A percentile compares a stretch with the other conserved stretches of the same genome.
phyloP scores from a whole-genome alignment of 2,797 vertebrate species.

The Xenopus petersii region DNA sequence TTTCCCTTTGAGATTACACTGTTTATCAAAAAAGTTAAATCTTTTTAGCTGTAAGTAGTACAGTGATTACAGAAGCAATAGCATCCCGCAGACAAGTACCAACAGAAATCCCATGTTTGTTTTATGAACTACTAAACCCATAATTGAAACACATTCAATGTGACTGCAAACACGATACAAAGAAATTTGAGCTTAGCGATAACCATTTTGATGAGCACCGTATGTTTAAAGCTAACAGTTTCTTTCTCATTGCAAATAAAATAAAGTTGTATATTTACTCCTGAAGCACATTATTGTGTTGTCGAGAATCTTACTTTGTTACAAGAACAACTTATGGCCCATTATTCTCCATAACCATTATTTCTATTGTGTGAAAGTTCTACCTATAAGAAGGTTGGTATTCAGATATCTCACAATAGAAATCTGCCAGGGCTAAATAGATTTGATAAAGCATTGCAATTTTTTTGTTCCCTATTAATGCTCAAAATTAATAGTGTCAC shows the following conservation, averaged over 20 bases:
- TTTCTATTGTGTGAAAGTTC: slow-evolving; percentile 15
- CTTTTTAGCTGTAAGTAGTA: not conserved
- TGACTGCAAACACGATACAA: slow-evolving; percentile 6
- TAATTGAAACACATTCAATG: slow-evolving; percentile 13
- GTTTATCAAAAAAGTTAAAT: not conserved
- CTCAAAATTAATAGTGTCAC: slow-evolving; percentile 3
- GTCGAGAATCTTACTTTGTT: slow-evolving; percentile 12
- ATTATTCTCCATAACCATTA: slow-evolving; percentile 22
- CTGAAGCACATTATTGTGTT: slow-evolving; percentile 12
- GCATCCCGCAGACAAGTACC: not conserved
- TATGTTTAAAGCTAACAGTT: slow-evolving; percentile 22
- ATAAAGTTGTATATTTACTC: slow-evolving; percentile 22
- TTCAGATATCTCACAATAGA: slow-evolving; percentile 6
- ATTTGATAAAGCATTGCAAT: slow-evolving; percentile 23
- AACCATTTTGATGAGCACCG: slow-evolving; percentile 20
- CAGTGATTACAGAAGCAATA: slow-evolving; percentile 15
- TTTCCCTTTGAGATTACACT: not conserved
- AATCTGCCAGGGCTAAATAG: slow-evolving; percentile 18
- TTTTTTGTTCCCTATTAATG: slow-evolving; percentile 12
- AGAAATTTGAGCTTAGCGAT: slow-evolving; percentile 9
- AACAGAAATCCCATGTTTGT: slow-evolving; percentile 1
- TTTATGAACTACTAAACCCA: slow-evolving; percentile 17
- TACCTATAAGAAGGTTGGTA: slow-evolving; percentile 7
- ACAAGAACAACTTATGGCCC: slow-evolving; percentile 12
- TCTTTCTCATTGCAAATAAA: slow-evolving; percentile 16